Evolutionary conservation across 92 coral and sea anemone species (phyloP), one percentile per base, ranked within the genome.

Genomic region (Heliopora coerulea): DNA sequence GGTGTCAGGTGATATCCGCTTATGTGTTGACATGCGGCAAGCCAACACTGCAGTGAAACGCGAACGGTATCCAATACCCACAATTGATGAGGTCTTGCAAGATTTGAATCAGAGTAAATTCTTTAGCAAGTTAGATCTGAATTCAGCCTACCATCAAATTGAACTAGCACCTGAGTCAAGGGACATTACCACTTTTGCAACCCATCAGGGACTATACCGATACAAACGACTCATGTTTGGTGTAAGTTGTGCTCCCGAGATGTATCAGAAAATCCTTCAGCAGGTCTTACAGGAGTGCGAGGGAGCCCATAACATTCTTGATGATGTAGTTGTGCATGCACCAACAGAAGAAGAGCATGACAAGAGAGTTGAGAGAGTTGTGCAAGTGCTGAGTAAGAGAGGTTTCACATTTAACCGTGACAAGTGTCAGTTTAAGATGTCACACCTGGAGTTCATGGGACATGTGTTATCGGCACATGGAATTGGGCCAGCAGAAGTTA

Each of bases 91-190:
- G 20, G 82, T 82, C 24, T 61, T 82, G 17, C 87, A n/a, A n/a
- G n/a, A n/a, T n/a, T n/a, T n/a, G n/a, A n/a, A n/a, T n/a, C n/a
- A n/a, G n/a, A n/a, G n/a, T n/a, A n/a, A n/a, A n/a, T n/a, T n/a
- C n/a, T n/a, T n/a, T n/a, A n/a, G n/a, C n/a, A n/a, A n/a, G n/a
- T n/a, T 27, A 26, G 11, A 78, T 41, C 70, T 73, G 82, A 64
- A 86, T 49, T 84, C 84, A 48, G 79, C 84, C 3, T 85, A 76
- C 29, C 49, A 75, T 28, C 80, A 61, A 59, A 12, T 80, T 15
- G 81, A 68, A 9, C 44, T 81, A 31, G 86, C 86, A 3, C 69
- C 81, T 42, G 83, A 86, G 37, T 86, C 86, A 23, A 42, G 89
- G 3, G 50, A 82, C 27, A 86, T 82, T 49, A 82, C 86, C 30